Evolutionary conservation across 2,888 invertebrate species (phyloP).

Genomic region (Thysanoteuthis rhombus): DNA sequence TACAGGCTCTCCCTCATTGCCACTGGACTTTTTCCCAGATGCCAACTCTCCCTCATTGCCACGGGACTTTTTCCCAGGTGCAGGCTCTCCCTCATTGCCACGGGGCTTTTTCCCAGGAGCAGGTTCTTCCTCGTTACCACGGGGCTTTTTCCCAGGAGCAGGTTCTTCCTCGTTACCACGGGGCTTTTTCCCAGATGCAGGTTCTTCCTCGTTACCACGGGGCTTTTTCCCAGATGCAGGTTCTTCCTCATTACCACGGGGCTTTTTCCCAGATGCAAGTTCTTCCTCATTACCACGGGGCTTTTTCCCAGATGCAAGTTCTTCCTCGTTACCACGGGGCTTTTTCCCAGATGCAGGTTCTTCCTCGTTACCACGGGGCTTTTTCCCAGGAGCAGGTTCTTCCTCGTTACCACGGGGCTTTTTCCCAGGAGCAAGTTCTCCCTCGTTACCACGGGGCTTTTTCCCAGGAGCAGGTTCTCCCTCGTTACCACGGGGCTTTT

Average conservation of each 20-base stretch:
- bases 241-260: not conserved
- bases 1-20: conserved; percentile 43
- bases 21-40: too few relatives aligned
- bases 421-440: not conserved
- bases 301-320: conserved; percentile 29
- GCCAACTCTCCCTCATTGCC: too few relatives aligned
- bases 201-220: conserved; percentile 35
- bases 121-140: too few relatives aligned
- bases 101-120: too few relatives aligned
- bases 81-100: too few relatives aligned
- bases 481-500: conserved; percentile 35
- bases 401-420: not conserved
- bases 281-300: not conserved
- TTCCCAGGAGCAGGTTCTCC: conserved; percentile 32
- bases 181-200: not conserved
- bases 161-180: not conserved
- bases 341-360: not conserved
- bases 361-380: conserved; percentile 54
- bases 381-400: not conserved
- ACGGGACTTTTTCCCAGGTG: too few relatives aligned
- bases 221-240: not conserved
- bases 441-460: not conserved
- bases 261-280: conserved; percentile 30
- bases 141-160: conserved; percentile 49
- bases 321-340: conserved; percentile 46